Base-by-base conservation (phyloP, 2,113 vertebrate species). In the Anarrhichthys ocellatus region DNA sequence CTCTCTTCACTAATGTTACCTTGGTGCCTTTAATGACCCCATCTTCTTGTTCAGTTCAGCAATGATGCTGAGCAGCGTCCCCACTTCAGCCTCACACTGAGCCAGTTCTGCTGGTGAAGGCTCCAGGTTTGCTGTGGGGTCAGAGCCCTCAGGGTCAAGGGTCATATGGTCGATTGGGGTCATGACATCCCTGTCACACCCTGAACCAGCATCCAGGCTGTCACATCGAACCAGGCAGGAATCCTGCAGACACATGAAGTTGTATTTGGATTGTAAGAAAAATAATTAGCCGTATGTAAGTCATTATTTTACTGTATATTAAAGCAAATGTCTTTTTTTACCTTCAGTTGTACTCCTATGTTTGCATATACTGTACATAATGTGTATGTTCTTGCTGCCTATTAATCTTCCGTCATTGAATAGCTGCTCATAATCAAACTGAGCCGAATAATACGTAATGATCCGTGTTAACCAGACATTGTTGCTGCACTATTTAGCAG, bases 21-120 rank as follows among this genome's bases (percentile, higher is more conserved):
- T 92, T 1, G 94, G 93, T 65, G 93, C 81, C 74, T 94, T 95
- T 29, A 96, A 87, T 36, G 69, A 89, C 1, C 95, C 91, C 62
- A 96, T 95, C 81, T 93, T 94, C 32, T 50, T 84, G 58, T 95
- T 94, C 18, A 95, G 90, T 32, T 91, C 93, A 2, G 91, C 89
- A 1, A 93, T 89, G 6, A 93, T 93, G 17, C 77, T 92, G 66
- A 92, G 92, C 62, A 93, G 91, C 1, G 87, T 86, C 0, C 93
- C 80, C 20, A 95, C 84, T 63, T 81, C 82, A 5, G 93, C 92
- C 80, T 97, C 94, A 1, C 91, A 96, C 54, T 83, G 86, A 24
- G 91, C 93, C 73, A 88, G 80, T 74, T 96, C 95, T 59, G 92
- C 91, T 10, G 90, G 85, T 0, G 93, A 92, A 38, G 94, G 94